A percentile compares a stretch with the other conserved stretches of the same genome.
phyloP scores from a whole-genome alignment of 2,888 invertebrate species.

The Urechis unicinctus region DNA sequence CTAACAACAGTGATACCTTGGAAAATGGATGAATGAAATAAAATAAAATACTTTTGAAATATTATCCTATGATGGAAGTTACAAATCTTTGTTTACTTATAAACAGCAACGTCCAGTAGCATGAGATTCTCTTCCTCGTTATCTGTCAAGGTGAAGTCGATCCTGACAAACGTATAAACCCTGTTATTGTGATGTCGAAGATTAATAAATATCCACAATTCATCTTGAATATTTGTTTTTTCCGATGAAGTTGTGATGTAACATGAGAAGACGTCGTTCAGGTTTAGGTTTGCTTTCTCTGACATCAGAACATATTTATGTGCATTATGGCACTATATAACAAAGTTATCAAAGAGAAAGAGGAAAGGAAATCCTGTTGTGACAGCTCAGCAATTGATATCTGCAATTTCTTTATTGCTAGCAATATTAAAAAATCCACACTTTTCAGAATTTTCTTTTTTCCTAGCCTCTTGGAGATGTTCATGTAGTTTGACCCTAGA shows the following conservation, averaged over 20 bases:
- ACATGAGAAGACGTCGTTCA: slow-evolving; percentile 53
- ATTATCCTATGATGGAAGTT: not conserved
- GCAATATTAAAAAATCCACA: not conserved
- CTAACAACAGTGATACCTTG: too few relatives aligned
- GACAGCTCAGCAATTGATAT: not conserved
- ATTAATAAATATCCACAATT: not conserved
- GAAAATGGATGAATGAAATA: too few relatives aligned
- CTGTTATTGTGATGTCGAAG: not conserved
- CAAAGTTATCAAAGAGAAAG: too few relatives aligned
- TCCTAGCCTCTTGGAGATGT: slow-evolving; percentile 49
- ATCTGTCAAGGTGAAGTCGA: slow-evolving; percentile 69
- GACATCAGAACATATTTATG: too few relatives aligned
- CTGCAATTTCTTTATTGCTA: too few relatives aligned
- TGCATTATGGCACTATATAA: too few relatives aligned
- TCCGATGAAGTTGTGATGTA: too few relatives aligned
- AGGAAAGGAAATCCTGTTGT: not conserved
- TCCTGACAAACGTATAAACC: slow-evolving; percentile 28
- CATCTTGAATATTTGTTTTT: not conserved
- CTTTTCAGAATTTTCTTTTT: slow-evolving; percentile 30
- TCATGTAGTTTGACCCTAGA: slow-evolving; percentile 60
- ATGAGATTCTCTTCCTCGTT: slow-evolving; percentile 59
- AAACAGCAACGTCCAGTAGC: slow-evolving; percentile 62
- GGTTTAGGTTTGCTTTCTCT: not conserved
- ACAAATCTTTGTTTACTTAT: slow-evolving; percentile 57
- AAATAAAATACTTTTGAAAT: too few relatives aligned